phyloP scores from a whole-genome alignment of 2,888 invertebrate species.

The Drosophila dives region DNA sequence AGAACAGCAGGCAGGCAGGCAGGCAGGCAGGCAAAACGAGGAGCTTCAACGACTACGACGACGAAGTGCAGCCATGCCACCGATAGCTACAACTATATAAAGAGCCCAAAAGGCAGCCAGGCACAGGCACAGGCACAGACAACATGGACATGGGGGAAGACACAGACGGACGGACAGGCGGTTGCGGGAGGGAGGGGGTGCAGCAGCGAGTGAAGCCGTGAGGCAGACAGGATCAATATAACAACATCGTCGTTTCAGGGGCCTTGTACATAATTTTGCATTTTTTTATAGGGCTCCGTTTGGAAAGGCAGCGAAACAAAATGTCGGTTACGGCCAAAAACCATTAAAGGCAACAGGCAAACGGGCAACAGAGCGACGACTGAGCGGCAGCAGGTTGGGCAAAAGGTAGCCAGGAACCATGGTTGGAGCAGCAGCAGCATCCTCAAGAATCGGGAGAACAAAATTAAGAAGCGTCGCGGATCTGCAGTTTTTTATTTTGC shows the following conservation, averaged over 20 bases:
- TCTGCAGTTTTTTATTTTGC: slow-evolving; percentile 27
- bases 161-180: neutral
- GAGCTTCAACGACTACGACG: slow-evolving; percentile 41
- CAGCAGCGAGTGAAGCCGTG: slow-evolving; percentile 30
- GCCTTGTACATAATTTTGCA: slow-evolving; percentile 82
- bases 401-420: neutral
- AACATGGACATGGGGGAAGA: neutral
- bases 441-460: slow-evolving; percentile 49
- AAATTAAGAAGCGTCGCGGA: slow-evolving; percentile 70
- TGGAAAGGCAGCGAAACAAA: slow-evolving; percentile 67
- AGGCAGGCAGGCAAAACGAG: slow-evolving; percentile 28
- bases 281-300: slow-evolving; percentile 67
- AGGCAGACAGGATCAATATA: slow-evolving; percentile 76
- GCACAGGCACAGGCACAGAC: slow-evolving; percentile 11
- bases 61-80: slow-evolving; percentile 77
- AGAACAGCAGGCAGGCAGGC: slow-evolving; percentile 25
- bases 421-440: slow-evolving; percentile 23
- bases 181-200: neutral
- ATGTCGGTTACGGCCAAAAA: slow-evolving; percentile 83
- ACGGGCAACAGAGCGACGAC: neutral
- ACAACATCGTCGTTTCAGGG: slow-evolving; percentile 70
- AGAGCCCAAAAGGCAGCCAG: slow-evolving; percentile 43
- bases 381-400: neutral
- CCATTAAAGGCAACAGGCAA: slow-evolving; percentile 71
- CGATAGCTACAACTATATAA: slow-evolving; percentile 80